Base-by-base conservation (phyloP, 2,113 vertebrate species). In the Xenotilapia longispinis region DNA sequence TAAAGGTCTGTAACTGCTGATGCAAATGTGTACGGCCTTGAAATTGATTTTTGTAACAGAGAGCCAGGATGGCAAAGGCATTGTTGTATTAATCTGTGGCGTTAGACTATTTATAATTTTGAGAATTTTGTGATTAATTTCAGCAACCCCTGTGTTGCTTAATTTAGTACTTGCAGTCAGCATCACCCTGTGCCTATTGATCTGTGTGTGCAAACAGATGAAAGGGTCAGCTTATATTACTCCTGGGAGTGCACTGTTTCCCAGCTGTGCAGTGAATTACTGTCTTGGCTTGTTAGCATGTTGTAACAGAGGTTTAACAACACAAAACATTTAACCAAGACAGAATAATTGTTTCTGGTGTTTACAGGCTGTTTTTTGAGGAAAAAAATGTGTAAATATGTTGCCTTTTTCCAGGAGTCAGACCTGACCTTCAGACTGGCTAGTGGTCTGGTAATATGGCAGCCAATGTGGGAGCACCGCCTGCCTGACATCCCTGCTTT, bases 401-500 rank as follows among this genome's bases (percentile, higher is more conserved):
- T 9, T 14, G 15, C 21, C 78, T 13, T 21, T n/a, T 83, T 7
- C 9, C 38, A 68, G 99, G 99, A 99, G 95, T 99, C 99, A 1
- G 99, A 99, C 88, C 96, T 99, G 92, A 99, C 98, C 5, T 99
- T 99, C 93, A 97, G 99, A 54, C 87, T 99, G 94, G 98, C 98
- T 83, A 99, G 99, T 31, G 99, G 99, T 4, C 96, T 99, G 81
- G 97, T 98, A 1, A 99, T 99, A 80, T 99, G 99, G 99, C 99
- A 99, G 94, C 98, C 98, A 0, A 99, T 99, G 98, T 99, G 99
- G 99, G 99, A 99, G 57, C 98, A 99, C 89, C 97, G 98, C 19
- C 98, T 99, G 88, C 99, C 99, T 1, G 98, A 99, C 88, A 98
- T 99, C 40, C 97, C 99, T 1, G 98, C 98, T 88, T 99, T 99